A percentile compares a stretch with the other conserved stretches of the same genome.
Conservation (phyloP, 2,888 invertebrate genomes). For the Luperina nickerlii region DNA sequence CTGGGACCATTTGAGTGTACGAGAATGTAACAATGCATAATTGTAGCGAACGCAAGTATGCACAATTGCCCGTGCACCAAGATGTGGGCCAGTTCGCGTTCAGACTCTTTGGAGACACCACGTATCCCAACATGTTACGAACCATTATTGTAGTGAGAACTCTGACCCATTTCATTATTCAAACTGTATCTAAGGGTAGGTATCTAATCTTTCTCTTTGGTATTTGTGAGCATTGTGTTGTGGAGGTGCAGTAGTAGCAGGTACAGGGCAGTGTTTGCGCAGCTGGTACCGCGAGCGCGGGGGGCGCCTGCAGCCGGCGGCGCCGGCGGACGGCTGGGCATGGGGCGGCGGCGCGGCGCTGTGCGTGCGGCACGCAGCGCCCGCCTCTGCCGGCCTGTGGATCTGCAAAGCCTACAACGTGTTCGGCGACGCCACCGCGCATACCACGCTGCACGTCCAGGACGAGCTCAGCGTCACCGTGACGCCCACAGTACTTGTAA, state of each 20-base stretch:
- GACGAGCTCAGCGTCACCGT: conserved; percentile 91
- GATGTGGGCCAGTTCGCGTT: neutral
- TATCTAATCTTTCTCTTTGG: neutral
- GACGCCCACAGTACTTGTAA: conserved; percentile 90
- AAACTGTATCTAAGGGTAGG: neutral
- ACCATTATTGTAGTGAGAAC: neutral
- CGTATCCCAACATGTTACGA: neutral
- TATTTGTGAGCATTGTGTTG: neutral
- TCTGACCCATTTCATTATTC: neutral
- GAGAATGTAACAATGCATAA: neutral
- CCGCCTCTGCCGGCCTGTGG: conserved; percentile 92
- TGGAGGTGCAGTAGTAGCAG: neutral
- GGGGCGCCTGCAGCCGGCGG: conserved; percentile 87
- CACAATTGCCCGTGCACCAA: neutral
- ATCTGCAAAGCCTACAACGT: conserved; percentile 93
- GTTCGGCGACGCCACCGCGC: conserved; percentile 92
- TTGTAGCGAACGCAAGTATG: neutral
- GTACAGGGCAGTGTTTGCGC: conserved; percentile 15
- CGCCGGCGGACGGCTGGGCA: conserved; percentile 84
- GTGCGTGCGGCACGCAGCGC: conserved; percentile 92
- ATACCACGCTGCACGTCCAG: conserved; percentile 91
- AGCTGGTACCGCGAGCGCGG: conserved; percentile 90
- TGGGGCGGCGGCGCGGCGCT: conserved; percentile 93
- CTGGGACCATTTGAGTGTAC: neutral
- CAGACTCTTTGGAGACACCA: neutral